Evolutionary conservation across 2,113 vertebrate genomes (phyloP), one percentile per base, ranked within the genome.

Genomic region (Scolopax mira): DNA sequence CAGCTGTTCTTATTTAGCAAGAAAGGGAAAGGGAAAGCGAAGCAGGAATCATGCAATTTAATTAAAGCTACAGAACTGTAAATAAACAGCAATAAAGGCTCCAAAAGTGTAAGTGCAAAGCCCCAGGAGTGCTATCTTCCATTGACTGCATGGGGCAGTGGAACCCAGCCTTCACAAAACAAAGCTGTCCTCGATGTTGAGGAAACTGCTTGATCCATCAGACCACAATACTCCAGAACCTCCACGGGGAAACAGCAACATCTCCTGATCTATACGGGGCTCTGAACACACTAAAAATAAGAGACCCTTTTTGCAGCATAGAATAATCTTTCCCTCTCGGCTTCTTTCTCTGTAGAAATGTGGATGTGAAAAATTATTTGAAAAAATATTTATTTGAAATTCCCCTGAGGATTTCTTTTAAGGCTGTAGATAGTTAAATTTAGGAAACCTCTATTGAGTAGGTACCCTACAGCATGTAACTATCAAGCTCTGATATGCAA

Each of bases 21-120:
- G 52, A 92, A 89, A 89, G 67, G 31, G 52, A 92, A 89, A 89
- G 67, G 31, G 70, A 64, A 79, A 92, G 72, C 6, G 52, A 86
- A 19, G 22, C 30, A 54, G 35, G 61, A 83, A 86, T 33, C 30
- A 88, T 4, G 11, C 11, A 25, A 14, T 70, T 80, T 78, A 79
- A 79, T 35, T 74, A 81, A 74, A 91, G 57, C 22, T 74, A 48
- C 55, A 74, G 21, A n/a, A 85, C 30, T 65, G 33, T 30, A 74
- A 79, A 84, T 27, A 84, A 90, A 65, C 16, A 54, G 15, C n/a
- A 78, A 84, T 52, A 78, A 72, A 82, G 71, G n/a, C 10, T 78
- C 42, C 61, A 67, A 18, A 18, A 5, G 21, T 15, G 8, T 39
- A 77, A 88, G 70, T 27, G 58, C 15, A 75, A 79, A 77, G 41